These are phyloP conservation scores for Pelochelys cantorii DNA, from an alignment of 2,797 vertebrate species.

Conservation along the genomic window DNA sequence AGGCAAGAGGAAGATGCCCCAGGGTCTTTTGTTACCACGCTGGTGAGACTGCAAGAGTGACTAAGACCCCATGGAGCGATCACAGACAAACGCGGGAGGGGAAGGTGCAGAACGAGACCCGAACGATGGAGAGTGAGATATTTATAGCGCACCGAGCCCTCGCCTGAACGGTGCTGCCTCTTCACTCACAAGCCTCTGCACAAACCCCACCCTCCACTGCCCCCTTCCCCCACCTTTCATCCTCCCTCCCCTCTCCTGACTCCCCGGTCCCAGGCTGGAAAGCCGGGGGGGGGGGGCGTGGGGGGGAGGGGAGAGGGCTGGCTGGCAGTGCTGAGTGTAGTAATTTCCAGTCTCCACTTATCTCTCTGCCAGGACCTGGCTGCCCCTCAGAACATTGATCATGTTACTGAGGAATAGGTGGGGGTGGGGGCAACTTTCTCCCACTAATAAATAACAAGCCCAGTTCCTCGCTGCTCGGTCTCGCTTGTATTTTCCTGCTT, in stretches of 20 bases:
- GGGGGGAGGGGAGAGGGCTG: neutral
- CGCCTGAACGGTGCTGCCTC: neutral
- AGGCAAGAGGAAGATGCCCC: neutral
- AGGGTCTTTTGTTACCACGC: neutral
- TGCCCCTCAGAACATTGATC: neutral
- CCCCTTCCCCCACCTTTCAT: neutral
- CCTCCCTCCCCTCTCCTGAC: neutral
- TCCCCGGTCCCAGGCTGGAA: neutral
- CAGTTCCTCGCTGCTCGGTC: neutral
- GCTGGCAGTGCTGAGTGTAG: neutral
- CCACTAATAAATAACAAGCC: neutral
- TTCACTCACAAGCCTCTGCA: neutral
- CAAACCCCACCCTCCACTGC: too few relatives aligned
- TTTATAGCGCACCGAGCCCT: neutral
- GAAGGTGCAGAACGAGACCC: neutral
- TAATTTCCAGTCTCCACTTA: rapidly evolving
- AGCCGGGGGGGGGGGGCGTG: neutral
- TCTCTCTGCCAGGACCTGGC: neutral
- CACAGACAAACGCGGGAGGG: neutral
- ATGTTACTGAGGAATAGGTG: neutral
- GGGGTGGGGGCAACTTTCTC: neutral
- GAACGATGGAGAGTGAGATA: neutral
- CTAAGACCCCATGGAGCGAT: too few relatives aligned
- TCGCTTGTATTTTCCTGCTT: neutral
- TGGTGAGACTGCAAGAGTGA: neutral